A percentile compares a stretch with the other conserved stretches of the same genome.
phyloP scores from a whole-genome alignment of 1,140 invertebrate genomes.

The Bilobella aurantiaca region DNA sequence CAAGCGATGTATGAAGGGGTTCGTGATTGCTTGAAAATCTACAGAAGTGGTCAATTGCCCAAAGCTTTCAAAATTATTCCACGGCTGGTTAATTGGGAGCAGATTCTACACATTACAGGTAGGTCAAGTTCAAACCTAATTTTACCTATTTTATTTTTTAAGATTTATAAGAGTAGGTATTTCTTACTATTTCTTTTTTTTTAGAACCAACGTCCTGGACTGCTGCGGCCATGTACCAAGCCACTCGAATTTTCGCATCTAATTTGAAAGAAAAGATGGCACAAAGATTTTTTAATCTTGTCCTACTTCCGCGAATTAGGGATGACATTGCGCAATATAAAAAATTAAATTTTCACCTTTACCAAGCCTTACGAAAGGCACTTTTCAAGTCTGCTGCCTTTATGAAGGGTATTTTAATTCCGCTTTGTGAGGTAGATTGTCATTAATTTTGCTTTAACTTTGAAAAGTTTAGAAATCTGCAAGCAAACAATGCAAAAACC shows the following conservation, averaged over 20 bases:
- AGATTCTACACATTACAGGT: slow-evolving; percentile 74
- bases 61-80: slow-evolving; percentile 98
- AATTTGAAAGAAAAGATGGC: slow-evolving; percentile 94
- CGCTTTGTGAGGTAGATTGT: slow-evolving; percentile 63
- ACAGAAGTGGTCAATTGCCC: slow-evolving; percentile 89
- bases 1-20: slow-evolving; percentile 81
- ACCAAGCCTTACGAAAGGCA: slow-evolving; percentile 84
- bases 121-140: slow-evolving; percentile 17
- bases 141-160: neutral
- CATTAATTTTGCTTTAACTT: neutral
- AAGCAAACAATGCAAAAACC: too few relatives aligned
- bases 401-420: slow-evolving; percentile 92
- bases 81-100: slow-evolving; percentile 88
- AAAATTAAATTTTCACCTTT: slow-evolving; percentile 91
- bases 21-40: slow-evolving; percentile 69
- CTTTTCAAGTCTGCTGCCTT: slow-evolving; percentile 97
- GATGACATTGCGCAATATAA: slow-evolving; percentile 95
- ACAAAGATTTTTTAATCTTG: slow-evolving; percentile 89
- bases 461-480: too few relatives aligned
- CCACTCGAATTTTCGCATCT: slow-evolving; percentile 88
- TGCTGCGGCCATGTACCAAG: slow-evolving; percentile 92
- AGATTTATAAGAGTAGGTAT: neutral
- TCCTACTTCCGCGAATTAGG: slow-evolving; percentile 79
- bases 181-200: slow-evolving; percentile 12
- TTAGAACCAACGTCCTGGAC: slow-evolving; percentile 65